Evolutionary conservation across 2,888 invertebrate species (phyloP), one percentile per base, ranked within the genome.

Genomic region (Epinotia demarniana): DNA sequence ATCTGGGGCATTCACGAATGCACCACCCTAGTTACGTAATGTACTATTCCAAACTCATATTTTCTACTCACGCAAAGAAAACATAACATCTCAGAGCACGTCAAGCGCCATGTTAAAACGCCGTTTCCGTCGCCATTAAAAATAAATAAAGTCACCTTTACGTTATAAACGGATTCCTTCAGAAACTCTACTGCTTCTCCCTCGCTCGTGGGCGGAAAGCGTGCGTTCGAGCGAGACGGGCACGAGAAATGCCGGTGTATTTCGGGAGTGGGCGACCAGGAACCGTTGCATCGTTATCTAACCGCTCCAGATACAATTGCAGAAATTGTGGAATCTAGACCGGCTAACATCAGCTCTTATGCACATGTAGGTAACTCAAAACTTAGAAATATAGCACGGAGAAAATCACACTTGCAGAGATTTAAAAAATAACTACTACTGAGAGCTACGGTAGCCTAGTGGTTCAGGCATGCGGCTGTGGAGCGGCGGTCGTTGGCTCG

Each of bases 101-200:
- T 62, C 39, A 46, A 8, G 72, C 39, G 55, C 11, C 57, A 13
- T 43, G 46, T 58, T 62, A 19, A 71, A 70, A 74, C 49, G 70
- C 60, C 72, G 76, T 58, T 72, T 72, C 75, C 75, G 75, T 69
- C 72, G 75, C 75, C 76, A 71, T 62, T 72, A 73, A 73, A 79
- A 78, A 77, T 77, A 77, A 78, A 76, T 72, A 79, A 78, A 83
- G 81, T 81, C 82, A 83, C 84, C 82, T 84, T 82, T 81, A 77
- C 82, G 78, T 79, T 80, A 81, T 77, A 66, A 77, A 79, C 79
- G 79, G 79, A 81, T 83, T 83, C 80, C 78, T 76, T 64, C 72
- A 39, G 72, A 70, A 69, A 77, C 70, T 69, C 57, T 78, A 75
- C 73, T 68, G 57, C 60, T 33, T 63, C 74, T 57, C 63, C 64